Base-by-base conservation (phyloP, 2,113 vertebrate genomes). In the Ageneiosus marmoratus region DNA sequence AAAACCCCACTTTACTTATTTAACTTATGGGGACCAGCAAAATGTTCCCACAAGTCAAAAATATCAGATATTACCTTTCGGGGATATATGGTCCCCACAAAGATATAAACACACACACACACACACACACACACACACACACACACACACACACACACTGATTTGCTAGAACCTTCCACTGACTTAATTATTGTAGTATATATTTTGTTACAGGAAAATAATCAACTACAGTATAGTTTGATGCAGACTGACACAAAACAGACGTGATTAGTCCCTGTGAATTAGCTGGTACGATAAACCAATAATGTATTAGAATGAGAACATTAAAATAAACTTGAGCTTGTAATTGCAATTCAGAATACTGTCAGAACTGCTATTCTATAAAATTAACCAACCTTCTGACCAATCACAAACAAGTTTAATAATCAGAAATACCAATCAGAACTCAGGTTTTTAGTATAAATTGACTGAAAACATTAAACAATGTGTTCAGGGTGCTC, bases 401-500 rank as follows among this genome's bases (percentile, higher is more conserved):
- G 48, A 75, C 73, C 73, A 75, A 55, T 55, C 73, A 75, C 9
- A 34, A 2, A 24, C 73, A 37, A 4, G 27, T 32, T 16, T 32
- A 75, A 75, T 53, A 75, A 74, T n/a, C 72, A 51, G 48, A 2
- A 51, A 74, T 50, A 89, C 89, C 92, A 91, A 92, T 93, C 91
- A 91, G 90, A 93, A 90, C 91, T 89, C 89, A 91, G 90, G 93
- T 93, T 92, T 91, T 89, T 87, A 87, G 89, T 91, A 91, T 89
- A 85, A 91, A 90, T 91, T 90, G 72, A 89, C 88, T 22, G 88
- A 87, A 87, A 83, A 88, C 78, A n/a, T 91, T 93, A 92, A 89
- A 93, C 92, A 93, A 91, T 89, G 92, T 86, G 86, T 89, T 88
- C 58, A 88, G 90, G 91, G 92, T 93, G 92, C 94, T 91, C 91